These are phyloP conservation scores for Prionchulus punctatus DNA, from an alignment of 2,888 invertebrate species.

Conservation along the genomic window DNA sequence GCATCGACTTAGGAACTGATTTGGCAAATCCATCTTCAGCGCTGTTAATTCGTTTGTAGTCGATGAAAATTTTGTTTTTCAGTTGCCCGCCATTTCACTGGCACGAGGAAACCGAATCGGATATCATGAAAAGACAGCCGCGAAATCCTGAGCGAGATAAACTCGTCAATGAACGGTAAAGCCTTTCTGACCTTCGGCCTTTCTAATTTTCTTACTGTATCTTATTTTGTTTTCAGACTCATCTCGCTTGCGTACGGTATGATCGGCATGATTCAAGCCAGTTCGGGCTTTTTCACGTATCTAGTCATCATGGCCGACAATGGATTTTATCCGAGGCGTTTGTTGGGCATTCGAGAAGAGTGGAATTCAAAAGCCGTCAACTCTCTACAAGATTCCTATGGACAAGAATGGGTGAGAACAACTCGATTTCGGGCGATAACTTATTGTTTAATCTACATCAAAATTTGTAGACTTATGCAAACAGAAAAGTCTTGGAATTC, in stretches of 20 bases:
- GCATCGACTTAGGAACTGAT: slow-evolving; percentile 41
- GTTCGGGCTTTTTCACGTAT: slow-evolving; percentile 99
- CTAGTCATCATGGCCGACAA: slow-evolving; percentile 99
- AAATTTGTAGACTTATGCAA: slow-evolving; percentile 1
- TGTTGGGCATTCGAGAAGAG: slow-evolving; percentile 85
- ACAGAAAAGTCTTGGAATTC: slow-evolving; percentile 32
- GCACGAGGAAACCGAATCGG: slow-evolving; percentile 52
- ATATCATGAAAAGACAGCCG: slow-evolving; percentile 49
- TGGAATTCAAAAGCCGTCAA: slow-evolving; percentile 99
- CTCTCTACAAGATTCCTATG: slow-evolving; percentile 91
- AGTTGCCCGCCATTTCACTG: slow-evolving; percentile 54
- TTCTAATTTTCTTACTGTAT: too few relatives aligned
- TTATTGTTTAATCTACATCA: too few relatives aligned
- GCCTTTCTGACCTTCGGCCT: too few relatives aligned
- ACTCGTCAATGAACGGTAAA: slow-evolving; percentile 54
- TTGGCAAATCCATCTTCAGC: slow-evolving; percentile 27
- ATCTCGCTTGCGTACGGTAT: slow-evolving; percentile 99
- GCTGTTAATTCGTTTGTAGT: background rate
- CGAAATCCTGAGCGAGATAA: slow-evolving; percentile 46
- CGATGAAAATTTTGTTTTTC: slow-evolving; percentile 16
- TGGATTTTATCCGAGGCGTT: slow-evolving; percentile 72
- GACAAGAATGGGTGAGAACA: slow-evolving; percentile 83
- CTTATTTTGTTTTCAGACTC: slow-evolving; percentile 45
- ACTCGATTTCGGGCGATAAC: too few relatives aligned
- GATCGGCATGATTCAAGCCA: slow-evolving; percentile 99